These are phyloP conservation scores for Daktulosphaira vitifoliae DNA, from an alignment of 1,140 invertebrate species.

Conservation along the genomic window DNA sequence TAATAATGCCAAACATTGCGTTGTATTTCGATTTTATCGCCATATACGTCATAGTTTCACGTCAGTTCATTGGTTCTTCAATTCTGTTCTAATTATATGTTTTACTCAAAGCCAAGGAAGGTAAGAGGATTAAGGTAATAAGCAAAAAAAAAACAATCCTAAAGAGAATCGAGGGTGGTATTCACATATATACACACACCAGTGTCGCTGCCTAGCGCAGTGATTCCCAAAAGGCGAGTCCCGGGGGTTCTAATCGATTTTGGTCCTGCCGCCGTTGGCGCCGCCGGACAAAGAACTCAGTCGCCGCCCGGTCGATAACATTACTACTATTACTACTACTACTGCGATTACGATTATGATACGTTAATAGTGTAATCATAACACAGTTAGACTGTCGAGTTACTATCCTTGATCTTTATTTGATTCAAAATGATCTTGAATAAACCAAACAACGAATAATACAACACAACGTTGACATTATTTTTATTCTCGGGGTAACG, in stretches of 20 bases:
- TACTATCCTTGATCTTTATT: too few species aligned
- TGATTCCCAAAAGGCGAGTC: slow-evolving; percentile 15
- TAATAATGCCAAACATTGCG: too few species aligned
- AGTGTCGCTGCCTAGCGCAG: neutral
- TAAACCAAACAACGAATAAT: too few species aligned
- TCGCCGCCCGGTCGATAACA: neutral
- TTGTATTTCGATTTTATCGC: too few species aligned
- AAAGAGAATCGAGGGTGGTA: slow-evolving; percentile 13
- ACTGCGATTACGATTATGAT: neutral
- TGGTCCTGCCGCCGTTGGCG: slow-evolving; percentile 6
- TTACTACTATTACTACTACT: neutral
- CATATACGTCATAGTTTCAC: too few species aligned
- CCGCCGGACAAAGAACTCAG: slow-evolving; percentile 20
- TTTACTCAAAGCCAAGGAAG: too few species aligned
- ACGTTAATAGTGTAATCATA: neutral
- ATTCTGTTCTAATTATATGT: too few species aligned
- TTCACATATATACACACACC: neutral
- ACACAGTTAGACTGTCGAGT: neutral
- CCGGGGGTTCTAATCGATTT: slow-evolving; percentile 18
- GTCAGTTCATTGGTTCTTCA: too few species aligned
- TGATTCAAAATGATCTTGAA: too few species aligned
- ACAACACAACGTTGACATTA: too few species aligned
- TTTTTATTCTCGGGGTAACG: too few species aligned
- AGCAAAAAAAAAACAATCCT: neutral
- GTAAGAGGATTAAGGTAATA: neutral